Evolutionary conservation across 2,888 invertebrate species (phyloP), one percentile per base, ranked within the genome.

Genomic region (Lepidochrysops patricia): DNA sequence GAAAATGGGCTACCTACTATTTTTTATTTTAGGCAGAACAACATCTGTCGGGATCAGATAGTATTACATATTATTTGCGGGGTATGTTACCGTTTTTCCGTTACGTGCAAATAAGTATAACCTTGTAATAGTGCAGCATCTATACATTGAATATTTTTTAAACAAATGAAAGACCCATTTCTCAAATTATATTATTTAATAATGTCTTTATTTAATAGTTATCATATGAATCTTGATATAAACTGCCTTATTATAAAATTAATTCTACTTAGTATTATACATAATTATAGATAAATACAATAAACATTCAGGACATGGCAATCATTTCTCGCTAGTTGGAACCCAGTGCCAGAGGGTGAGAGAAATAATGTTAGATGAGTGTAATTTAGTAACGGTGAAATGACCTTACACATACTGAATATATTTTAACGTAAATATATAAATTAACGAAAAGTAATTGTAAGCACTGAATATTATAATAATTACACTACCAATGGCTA

Each of bases 171-270:
- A 64, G 63, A 66, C 70, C 74, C 73, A 74, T 68, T 15, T 35
- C 54, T 29, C 54, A 50, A 52, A 58, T 58, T 49, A 72, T 76
- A 78, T 84, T 83, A 84, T 85, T 84, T 84, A 72, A 81, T 81
- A 79, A 82, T 88, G 86, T 88, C 85, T 88, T 88, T 82, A 82
- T 83, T 78, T 81, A 82, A 83, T 54, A 32, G 54, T 77, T 83
- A 82, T 73, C 76, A 77, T 75, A 77, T 75, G 76, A 76, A 75
- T 81, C 84, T 81, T 84, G 77, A 83, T 87, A 88, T 83, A 86
- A 84, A 84, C 79, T 81, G 77, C 74, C 84, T 85, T 85, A 84
- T 72, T 62, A 61, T 61, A 67, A 62, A 67, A 66, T 66, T 62
- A 64, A 63, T 63, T 35, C 52, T 59, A 60, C 61, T 65, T 63